phyloP scores from a whole-genome alignment of 2,113 vertebrate species.

The Emydocephalus ijimae region DNA sequence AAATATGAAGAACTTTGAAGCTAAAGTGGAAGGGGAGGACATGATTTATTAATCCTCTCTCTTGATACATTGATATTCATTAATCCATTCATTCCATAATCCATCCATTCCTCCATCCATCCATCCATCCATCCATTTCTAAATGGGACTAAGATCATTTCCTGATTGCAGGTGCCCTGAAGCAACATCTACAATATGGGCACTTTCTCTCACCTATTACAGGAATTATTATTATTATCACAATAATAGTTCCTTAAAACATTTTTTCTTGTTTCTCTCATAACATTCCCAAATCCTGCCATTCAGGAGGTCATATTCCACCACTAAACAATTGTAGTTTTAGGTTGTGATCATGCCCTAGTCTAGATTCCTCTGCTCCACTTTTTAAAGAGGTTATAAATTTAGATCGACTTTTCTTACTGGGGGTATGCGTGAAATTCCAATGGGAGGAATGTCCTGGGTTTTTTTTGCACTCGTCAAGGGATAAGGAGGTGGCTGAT shows the following conservation, averaged over 20 bases:
- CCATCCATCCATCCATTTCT: background rate
- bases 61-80: no score
- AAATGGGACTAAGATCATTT: no score
- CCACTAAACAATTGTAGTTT: background rate
- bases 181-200: no score
- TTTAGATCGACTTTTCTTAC: background rate
- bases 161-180: background rate
- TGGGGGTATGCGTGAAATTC: background rate
- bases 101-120: background rate
- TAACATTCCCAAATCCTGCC: background rate
- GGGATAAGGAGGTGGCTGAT: background rate
- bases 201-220: background rate
- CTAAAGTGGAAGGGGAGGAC: background rate
- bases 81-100: no score
- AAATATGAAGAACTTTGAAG: background rate
- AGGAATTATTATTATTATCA: background rate
- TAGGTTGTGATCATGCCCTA: conserved; percentile 5
- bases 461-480: background rate
- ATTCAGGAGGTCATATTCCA: background rate
- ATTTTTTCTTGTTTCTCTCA: background rate
- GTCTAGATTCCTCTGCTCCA: background rate
- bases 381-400: background rate
- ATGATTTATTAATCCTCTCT: background rate
- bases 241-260: background rate
- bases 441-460: background rate